A percentile compares a stretch with the other conserved stretches of the same genome.
Conservation (phyloP, 2,113 vertebrate species). For the Rousettus leschenaultii region DNA sequence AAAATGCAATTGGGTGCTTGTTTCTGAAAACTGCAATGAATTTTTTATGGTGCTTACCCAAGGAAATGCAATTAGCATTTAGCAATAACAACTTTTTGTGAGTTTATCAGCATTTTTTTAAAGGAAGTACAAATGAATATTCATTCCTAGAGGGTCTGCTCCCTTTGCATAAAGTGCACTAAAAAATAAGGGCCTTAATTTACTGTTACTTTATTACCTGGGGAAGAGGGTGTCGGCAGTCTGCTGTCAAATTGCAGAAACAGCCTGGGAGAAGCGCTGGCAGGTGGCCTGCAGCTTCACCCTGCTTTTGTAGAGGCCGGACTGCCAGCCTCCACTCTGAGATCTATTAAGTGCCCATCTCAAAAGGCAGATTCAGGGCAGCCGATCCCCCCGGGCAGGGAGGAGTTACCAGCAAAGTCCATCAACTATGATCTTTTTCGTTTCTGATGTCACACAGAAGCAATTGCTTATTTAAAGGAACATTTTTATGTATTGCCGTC, state of each 20-base stretch:
- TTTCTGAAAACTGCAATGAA: constrained; percentile 38
- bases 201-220: background rate
- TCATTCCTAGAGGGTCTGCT: constrained; percentile 33
- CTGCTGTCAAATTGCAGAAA: background rate
- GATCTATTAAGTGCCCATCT: background rate
- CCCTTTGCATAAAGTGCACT: background rate
- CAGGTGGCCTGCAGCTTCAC: background rate
- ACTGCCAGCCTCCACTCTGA: background rate
- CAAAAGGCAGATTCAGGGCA: background rate
- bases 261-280: accelerated
- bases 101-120: constrained; percentile 35
- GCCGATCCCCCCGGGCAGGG: background rate
- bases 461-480: background rate
- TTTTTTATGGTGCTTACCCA: constrained; percentile 62
- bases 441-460: background rate
- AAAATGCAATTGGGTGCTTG: constrained; percentile 26
- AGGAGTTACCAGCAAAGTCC: background rate
- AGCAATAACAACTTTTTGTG: background rate
- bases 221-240: background rate
- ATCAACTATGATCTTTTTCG: background rate
- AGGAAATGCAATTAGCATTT: constrained; percentile 33
- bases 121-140: background rate
- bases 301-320: background rate
- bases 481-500: background rate
- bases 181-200: background rate